These are phyloP conservation scores for Dendrocincla fuliginosa DNA, from an alignment of 2,797 vertebrate species.

Conservation along the genomic window DNA sequence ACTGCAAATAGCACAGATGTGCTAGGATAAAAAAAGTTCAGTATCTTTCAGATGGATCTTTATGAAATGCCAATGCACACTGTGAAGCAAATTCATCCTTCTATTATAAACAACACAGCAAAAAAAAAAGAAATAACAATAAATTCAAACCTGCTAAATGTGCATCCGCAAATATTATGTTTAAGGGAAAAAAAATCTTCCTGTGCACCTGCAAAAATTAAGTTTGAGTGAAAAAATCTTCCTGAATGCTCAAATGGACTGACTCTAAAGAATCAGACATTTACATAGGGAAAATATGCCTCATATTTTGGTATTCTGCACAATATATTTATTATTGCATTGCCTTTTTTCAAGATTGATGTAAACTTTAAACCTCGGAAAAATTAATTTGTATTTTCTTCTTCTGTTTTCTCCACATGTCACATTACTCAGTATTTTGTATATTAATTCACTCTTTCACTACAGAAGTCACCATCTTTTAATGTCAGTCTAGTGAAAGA, in stretches of 20 bases:
- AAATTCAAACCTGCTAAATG: not conserved
- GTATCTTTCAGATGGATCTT: slow-evolving; percentile 45
- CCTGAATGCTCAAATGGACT: not conserved
- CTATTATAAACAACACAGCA: slow-evolving; percentile 9
- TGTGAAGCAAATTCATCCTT: slow-evolving; percentile 48
- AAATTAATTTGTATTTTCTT: slow-evolving; percentile 9
- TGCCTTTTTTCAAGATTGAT: not conserved
- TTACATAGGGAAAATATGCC: not conserved
- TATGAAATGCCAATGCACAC: not conserved
- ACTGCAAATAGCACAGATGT: slow-evolving; percentile 46
- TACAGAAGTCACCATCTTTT: not conserved
- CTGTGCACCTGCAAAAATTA: not conserved
- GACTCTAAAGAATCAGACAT: not conserved
- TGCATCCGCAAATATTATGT: slow-evolving; percentile 1
- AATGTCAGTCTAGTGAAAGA: not conserved
- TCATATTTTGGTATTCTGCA: not conserved
- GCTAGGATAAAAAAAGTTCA: slow-evolving; percentile 22
- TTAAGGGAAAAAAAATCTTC: not conserved
- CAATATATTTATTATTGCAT: not conserved
- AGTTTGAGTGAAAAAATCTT: slow-evolving; percentile 19
- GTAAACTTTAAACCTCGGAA: not conserved
- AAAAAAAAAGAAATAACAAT: not conserved
- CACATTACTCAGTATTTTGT: not conserved
- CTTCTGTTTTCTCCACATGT: not conserved
- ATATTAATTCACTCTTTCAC: not conserved